These are phyloP conservation scores for Pogoniulus pusillus DNA, from an alignment of 2,797 vertebrate genomes.

Conservation along the genomic window DNA sequence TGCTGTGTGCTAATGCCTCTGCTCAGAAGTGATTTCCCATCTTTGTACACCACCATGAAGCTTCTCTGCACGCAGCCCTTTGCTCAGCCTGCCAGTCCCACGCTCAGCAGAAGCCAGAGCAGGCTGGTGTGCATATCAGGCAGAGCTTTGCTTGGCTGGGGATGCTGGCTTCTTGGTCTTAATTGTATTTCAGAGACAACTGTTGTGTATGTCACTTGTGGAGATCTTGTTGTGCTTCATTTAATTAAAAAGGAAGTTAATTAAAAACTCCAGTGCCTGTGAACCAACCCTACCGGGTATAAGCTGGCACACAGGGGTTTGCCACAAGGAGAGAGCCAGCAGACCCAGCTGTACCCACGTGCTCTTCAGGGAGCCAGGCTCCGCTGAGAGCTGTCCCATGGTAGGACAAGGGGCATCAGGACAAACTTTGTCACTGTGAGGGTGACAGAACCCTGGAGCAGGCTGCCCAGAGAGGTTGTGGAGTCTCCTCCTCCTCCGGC, in stretches of 20 bases:
- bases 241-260: not conserved
- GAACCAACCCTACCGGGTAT: not conserved
- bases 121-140: too few relatives aligned
- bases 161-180: too few relatives aligned
- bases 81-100: not conserved
- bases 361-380: not conserved
- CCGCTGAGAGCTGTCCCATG: too few relatives aligned
- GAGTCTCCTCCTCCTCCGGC: too few relatives aligned
- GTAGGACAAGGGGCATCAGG: too few relatives aligned
- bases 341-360: not conserved
- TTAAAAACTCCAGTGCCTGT: not conserved
- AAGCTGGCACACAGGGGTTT: not conserved
- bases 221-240: not conserved
- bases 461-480: too few relatives aligned
- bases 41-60: not conserved
- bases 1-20: not conserved
- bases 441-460: too few relatives aligned
- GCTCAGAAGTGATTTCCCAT: not conserved
- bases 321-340: not conserved
- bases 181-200: not conserved
- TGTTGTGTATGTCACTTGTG: not conserved
- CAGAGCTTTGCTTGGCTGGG: too few relatives aligned
- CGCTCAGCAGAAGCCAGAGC: not conserved
- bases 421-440: too few relatives aligned
- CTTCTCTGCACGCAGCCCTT: not conserved